Evolutionary conservation across 2,888 invertebrate genomes (phyloP), one percentile per base, ranked within the genome.

Genomic region (Xylocampa areola): DNA sequence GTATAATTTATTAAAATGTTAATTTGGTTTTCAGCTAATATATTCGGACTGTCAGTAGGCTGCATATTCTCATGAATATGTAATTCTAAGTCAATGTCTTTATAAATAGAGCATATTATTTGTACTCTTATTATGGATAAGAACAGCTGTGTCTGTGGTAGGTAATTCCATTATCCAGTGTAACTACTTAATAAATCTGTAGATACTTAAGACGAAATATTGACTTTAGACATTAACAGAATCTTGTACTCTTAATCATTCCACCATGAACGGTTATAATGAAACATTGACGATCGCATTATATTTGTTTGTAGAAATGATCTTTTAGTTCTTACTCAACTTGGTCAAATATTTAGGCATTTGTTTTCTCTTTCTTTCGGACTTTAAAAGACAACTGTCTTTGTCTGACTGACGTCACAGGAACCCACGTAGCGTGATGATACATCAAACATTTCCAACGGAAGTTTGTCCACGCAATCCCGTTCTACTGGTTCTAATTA

Each of bases 401-500:
- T n/a, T n/a, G n/a, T n/a, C n/a, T n/a, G n/a, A n/a, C n/a, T 33
- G 14, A 62, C 32, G 61, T 67, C 73, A 70, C 77, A 81, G 72
- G 80, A 84, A 79, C 80, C 79, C 79, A 86, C 81, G 79, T 77
- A 75, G 73, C 68, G 65, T 80, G 80, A 54, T 79, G 79, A 84
- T 84, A 85, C 83, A 73, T 82, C 80, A 85, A 90, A 89, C 82
- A 89, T 77, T 80, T 76, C 75, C 80, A 84, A 82, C 91, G 93
- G 92, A 92, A 89, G 91, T 92, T 88, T 85, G 82, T 80, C 79
- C 80, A 79, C 71, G n/a, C 53, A 76, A 79, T 50, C 87, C 74
- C 49, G 85, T 81, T 73, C 37, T 73, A 89, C 92, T 77, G 87
- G 91, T 90, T 86, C 73, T 88, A 90, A 91, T 92, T 90, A 92